Conservation (phyloP, 2,797 vertebrate genomes). For the Sebastes minor region DNA sequence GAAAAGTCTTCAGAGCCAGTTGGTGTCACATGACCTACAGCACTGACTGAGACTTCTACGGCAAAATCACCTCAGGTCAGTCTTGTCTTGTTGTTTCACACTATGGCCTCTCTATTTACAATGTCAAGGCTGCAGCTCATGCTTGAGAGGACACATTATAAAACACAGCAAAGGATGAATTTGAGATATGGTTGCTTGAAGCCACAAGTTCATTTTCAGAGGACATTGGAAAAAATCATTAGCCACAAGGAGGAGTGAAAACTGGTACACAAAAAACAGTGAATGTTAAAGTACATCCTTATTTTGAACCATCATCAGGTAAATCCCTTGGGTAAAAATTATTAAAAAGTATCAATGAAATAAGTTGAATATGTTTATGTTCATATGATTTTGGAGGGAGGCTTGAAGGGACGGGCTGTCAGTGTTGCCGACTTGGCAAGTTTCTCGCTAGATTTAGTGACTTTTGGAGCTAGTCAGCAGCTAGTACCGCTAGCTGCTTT, state of each 20-base stretch:
- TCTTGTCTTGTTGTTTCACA: neutral
- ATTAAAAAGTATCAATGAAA: neutral
- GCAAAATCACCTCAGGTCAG: neutral
- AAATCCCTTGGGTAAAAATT: neutral
- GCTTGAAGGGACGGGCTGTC: too few relatives aligned
- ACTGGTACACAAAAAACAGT: neutral
- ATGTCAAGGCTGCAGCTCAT: neutral
- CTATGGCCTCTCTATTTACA: neutral
- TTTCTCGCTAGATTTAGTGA: too few relatives aligned
- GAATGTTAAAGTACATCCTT: neutral
- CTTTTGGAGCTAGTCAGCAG: too few relatives aligned
- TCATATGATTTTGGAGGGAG: too few relatives aligned
- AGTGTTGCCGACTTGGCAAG: too few relatives aligned
- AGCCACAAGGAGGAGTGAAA: neutral
- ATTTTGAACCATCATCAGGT: neutral
- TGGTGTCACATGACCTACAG: neutral
- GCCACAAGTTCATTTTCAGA: neutral
- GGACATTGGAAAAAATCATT: neutral
- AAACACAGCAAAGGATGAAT: neutral
- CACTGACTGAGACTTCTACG: neutral
- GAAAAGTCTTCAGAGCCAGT: neutral
- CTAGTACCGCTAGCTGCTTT: too few relatives aligned
- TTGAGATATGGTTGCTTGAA: neutral
- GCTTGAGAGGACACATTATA: neutral
- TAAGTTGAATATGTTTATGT: neutral